A percentile compares a stretch with the other conserved stretches of the same genome.
phyloP scores from a whole-genome alignment of 2,113 vertebrate species.

The Pyrgilauda ruficollis region DNA sequence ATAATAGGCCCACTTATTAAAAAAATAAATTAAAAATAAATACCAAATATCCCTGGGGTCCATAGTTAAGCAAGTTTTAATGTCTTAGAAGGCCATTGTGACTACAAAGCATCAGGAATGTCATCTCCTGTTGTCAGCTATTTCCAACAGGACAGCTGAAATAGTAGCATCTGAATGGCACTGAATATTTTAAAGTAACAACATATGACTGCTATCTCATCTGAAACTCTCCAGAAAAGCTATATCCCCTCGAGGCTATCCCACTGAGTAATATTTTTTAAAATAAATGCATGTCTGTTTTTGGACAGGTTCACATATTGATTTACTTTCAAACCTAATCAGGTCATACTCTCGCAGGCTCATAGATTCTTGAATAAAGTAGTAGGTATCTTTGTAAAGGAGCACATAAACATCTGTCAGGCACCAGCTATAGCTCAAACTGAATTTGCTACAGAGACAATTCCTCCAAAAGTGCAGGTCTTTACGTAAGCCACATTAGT shows the following conservation, averaged over 20 bases:
- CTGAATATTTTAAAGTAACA: background rate
- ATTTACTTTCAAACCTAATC: conserved; percentile 62
- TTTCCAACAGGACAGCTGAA: background rate
- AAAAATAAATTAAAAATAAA: background rate
- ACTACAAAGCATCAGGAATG: background rate
- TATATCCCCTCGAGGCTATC: conserved; percentile 17
- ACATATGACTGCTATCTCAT: background rate
- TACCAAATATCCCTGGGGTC: background rate
- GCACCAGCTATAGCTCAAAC: background rate
- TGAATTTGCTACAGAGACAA: conserved; percentile 11
- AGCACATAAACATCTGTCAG: conserved; percentile 5
- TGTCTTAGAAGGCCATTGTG: background rate
- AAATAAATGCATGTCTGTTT: conserved; percentile 36
- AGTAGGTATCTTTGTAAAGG: background rate
- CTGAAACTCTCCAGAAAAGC: conserved; percentile 26
- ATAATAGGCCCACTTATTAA: background rate
- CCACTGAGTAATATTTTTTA: conserved; percentile 30
- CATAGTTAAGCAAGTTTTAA: background rate
- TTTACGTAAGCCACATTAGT: conserved; percentile 55
- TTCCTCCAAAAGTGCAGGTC: background rate
- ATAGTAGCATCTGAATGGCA: background rate
- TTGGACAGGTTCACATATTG: conserved; percentile 51
- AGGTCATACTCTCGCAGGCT: background rate
- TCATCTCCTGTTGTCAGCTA: background rate
- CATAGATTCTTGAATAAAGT: conserved; percentile 51